phyloP scores from a whole-genome alignment of 2,888 invertebrate species.

The Lepetodrilus schrolli region DNA sequence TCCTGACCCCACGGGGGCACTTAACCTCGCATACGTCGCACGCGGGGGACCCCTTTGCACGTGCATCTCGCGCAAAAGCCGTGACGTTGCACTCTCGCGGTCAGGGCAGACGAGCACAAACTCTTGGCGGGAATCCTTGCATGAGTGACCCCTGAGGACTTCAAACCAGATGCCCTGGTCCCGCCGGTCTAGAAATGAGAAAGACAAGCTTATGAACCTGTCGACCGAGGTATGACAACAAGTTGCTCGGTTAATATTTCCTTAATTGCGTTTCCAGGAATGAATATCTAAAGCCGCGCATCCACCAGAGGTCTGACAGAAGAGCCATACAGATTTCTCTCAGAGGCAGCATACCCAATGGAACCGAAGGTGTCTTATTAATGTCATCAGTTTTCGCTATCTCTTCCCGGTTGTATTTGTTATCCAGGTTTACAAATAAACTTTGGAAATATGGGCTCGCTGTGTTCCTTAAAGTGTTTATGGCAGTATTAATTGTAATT shows the following conservation, averaged over 20 bases:
- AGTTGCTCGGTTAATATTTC: conserved; percentile 13
- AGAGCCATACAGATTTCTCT: neutral
- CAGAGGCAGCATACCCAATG: neutral
- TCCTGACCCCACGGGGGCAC: neutral
- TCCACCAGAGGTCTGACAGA: neutral
- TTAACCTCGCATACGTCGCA: neutral
- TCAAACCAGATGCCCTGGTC: conserved; percentile 6
- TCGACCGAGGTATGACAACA: conserved; percentile 26
- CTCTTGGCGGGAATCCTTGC: conserved; percentile 1
- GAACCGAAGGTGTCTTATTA: no score
- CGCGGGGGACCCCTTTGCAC: neutral
- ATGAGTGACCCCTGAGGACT: conserved; percentile 14
- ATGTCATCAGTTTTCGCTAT: neutral
- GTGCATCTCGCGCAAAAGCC: neutral
- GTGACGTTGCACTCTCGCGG: conserved; percentile 20
- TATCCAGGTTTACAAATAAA: neutral
- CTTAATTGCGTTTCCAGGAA: conserved; percentile 2
- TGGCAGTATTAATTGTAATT: no score
- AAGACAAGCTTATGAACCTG: conserved; percentile 28
- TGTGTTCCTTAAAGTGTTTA: no score
- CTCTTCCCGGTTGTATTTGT: neutral
- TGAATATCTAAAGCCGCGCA: neutral
- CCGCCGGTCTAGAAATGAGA: conserved; percentile 9
- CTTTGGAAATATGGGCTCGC: neutral
- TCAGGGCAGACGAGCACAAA: conserved; percentile 25